These are phyloP conservation scores for Euleptes europaea DNA, from an alignment of 2,113 vertebrate genomes.

Conservation along the genomic window DNA sequence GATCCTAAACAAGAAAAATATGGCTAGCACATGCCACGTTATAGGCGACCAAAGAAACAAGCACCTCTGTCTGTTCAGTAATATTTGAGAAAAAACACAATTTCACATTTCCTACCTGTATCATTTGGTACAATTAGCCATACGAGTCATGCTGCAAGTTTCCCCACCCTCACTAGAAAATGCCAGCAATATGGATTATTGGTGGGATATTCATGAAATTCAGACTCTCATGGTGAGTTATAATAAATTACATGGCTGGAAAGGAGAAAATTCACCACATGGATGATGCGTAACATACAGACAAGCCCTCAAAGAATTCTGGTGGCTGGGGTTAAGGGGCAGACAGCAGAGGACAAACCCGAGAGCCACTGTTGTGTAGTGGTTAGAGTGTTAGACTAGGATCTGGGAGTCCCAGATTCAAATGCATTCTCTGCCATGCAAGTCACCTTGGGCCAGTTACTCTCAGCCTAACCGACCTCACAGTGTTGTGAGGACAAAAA, in stretches of 20 bases:
- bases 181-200: neutral
- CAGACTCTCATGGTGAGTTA: too few species aligned
- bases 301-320: neutral
- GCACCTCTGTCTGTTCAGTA: neutral
- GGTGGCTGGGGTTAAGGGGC: neutral
- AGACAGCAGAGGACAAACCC: neutral
- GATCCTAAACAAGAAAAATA: constrained; percentile 75
- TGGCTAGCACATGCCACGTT: neutral
- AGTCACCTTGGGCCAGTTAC: too few species aligned
- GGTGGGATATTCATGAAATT: neutral
- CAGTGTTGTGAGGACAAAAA: too few species aligned
- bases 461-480: too few species aligned
- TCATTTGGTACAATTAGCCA: neutral
- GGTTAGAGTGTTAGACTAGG: too few species aligned
- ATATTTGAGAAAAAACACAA: neutral
- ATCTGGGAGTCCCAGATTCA: too few species aligned
- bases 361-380: too few species aligned
- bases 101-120: neutral
- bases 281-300: neutral
- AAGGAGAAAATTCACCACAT: neutral
- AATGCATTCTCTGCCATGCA: too few species aligned
- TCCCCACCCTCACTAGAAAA: neutral
- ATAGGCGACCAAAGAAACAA: neutral
- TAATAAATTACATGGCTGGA: neutral
- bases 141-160: neutral